A percentile compares a stretch with the other conserved stretches of the same genome.
These are phyloP conservation scores for Ectropis crepuscularia DNA, from an alignment of 2,888 invertebrate genomes.

Conservation along the genomic window DNA sequence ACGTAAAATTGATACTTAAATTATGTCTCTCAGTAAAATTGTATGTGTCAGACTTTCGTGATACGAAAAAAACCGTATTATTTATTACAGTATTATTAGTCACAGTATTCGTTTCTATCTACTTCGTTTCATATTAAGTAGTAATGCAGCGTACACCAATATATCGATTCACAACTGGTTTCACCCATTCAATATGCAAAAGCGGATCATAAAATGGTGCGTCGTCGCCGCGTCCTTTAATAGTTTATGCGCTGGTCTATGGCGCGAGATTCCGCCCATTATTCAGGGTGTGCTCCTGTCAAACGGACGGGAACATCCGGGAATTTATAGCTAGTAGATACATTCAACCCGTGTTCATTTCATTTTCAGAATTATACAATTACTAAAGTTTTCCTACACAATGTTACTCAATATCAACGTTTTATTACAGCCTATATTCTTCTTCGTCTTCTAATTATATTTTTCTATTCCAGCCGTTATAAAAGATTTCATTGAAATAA, in stretches of 20 bases:
- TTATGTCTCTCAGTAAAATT: no score
- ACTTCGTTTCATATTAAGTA: background rate
- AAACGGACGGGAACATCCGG: slow-evolving; percentile 62
- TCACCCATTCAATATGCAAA: slow-evolving; percentile 54
- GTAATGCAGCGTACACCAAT: background rate
- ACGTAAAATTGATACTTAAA: no score
- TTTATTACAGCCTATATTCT: no score
- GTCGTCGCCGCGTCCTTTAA: slow-evolving; percentile 61
- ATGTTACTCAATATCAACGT: background rate
- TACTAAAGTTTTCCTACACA: background rate
- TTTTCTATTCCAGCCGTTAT: no score
- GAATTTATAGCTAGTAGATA: slow-evolving; percentile 58
- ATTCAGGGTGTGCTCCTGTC: slow-evolving; percentile 66
- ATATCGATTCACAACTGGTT: slow-evolving; percentile 18
- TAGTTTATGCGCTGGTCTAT: slow-evolving; percentile 70
- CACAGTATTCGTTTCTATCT: no score
- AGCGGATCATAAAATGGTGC: slow-evolving; percentile 63
- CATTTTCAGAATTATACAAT: slow-evolving; percentile 24
- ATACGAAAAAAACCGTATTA: no score
- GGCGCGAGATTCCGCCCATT: slow-evolving; percentile 71
- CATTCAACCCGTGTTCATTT: slow-evolving; percentile 42
- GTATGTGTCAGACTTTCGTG: no score
- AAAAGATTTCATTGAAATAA: no score
- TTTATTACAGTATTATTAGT: no score
- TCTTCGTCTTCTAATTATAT: no score